Evolutionary conservation across 2,888 invertebrate species (phyloP).

Genomic region (Ptychoptera albimana): DNA sequence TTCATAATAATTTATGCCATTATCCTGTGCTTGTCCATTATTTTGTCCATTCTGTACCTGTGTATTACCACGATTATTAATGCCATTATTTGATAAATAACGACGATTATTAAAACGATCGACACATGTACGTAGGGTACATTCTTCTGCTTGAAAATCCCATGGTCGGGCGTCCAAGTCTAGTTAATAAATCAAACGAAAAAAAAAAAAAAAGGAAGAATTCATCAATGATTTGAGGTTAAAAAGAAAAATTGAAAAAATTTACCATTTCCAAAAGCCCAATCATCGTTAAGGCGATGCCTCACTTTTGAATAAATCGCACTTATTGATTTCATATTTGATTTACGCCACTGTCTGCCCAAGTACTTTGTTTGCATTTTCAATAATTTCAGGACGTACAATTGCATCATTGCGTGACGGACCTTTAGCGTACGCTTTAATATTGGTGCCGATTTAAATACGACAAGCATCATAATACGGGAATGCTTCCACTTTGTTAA

Average conservation of each 20-base stretch:
- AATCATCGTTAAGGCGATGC: constrained; percentile 94
- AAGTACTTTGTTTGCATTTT: constrained; percentile 99
- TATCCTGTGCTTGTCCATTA: neutral
- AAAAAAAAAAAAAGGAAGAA: constrained; percentile 7
- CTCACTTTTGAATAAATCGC: constrained; percentile 96
- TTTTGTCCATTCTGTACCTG: neutral
- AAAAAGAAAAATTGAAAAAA: constrained; percentile 10
- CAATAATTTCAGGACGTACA: constrained; percentile 90
- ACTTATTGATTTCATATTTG: constrained; percentile 99
- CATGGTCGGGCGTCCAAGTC: constrained; percentile 94
- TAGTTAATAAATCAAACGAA: constrained; percentile 15
- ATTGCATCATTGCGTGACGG: constrained; percentile 90
- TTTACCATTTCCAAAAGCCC: constrained; percentile 94
- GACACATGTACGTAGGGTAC: constrained; percentile 80
- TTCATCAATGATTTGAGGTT: neutral
- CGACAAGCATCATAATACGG: constrained; percentile 98
- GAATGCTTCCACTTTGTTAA: constrained; percentile 99
- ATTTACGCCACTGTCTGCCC: constrained; percentile 96
- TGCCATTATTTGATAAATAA: constrained; percentile 37
- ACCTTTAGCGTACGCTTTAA: constrained; percentile 92
- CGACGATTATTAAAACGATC: constrained; percentile 92
- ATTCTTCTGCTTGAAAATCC: constrained; percentile 98
- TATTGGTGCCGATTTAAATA: constrained; percentile 98
- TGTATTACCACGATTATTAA: constrained; percentile 5
- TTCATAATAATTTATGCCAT: constrained; percentile 6